These are phyloP conservation scores for Ornithorhynchus anatinus DNA, from an alignment of 2,113 vertebrate species.

Conservation along the genomic window DNA sequence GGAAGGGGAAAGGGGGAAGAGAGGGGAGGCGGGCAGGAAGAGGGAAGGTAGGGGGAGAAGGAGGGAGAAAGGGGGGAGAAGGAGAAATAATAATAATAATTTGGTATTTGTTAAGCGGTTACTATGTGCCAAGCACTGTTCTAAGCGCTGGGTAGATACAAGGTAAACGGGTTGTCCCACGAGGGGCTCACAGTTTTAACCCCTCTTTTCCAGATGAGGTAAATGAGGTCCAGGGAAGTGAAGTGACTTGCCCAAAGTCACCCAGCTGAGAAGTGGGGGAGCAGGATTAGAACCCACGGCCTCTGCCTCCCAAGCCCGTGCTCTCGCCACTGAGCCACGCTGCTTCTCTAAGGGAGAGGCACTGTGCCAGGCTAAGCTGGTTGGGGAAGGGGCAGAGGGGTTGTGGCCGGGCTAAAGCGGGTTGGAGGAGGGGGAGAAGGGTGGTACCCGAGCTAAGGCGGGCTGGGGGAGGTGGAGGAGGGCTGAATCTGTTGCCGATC, in stretches of 20 bases:
- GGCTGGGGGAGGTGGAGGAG: too few relatives aligned
- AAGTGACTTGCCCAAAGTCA: not conserved
- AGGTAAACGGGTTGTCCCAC: too few relatives aligned
- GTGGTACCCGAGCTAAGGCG: too few relatives aligned
- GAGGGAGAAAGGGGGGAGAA: not conserved
- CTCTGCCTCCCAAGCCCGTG: not conserved
- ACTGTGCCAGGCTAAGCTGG: not conserved
- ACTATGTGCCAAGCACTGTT: not conserved
- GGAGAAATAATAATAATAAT: not conserved
- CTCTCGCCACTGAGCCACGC: accelerated
- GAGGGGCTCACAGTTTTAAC: not conserved
- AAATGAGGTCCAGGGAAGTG: not conserved
- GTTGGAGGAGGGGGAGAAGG: too few relatives aligned
- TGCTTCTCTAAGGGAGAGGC: too few relatives aligned
- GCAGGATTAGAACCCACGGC: not conserved
- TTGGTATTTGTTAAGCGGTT: not conserved
- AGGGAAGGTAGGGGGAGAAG: not conserved
- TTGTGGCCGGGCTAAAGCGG: too few relatives aligned
- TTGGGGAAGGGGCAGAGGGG: too few relatives aligned
- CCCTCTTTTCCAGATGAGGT: not conserved
- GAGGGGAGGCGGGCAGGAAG: not conserved
- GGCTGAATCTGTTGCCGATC: too few relatives aligned
- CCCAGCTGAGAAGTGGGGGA: not conserved
- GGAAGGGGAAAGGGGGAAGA: not conserved
- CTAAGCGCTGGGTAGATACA: not conserved